phyloP scores from a whole-genome alignment of 2,113 vertebrate genomes.

The Triplophysa siluroides region DNA sequence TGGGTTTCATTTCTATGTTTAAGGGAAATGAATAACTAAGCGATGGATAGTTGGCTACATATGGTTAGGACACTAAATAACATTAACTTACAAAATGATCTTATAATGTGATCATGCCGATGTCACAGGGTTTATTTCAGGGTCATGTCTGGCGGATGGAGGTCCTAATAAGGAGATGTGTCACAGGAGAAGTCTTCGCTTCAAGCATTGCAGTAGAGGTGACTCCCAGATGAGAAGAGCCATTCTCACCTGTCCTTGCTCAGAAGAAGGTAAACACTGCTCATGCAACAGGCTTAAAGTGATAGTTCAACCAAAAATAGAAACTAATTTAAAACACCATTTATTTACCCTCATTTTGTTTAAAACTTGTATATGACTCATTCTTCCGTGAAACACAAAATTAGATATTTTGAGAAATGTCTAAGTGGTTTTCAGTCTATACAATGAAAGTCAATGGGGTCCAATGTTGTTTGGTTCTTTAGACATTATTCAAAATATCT shows the following conservation, averaged over 20 bases:
- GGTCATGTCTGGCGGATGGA: conserved; percentile 37
- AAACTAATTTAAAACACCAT: too few species aligned
- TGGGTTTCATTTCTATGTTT: conserved; percentile 6
- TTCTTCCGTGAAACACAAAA: too few species aligned
- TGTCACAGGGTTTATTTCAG: conserved; percentile 30
- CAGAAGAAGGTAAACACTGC: conserved; percentile 19
- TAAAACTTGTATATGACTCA: too few species aligned
- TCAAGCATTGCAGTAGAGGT: neutral
- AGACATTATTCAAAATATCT: too few species aligned
- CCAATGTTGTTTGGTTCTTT: too few species aligned
- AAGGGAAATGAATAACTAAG: conserved; percentile 16
- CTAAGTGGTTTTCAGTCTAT: too few species aligned
- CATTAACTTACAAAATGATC: conserved; percentile 10
- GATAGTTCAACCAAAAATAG: too few species aligned
- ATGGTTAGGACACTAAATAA: neutral
- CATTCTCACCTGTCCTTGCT: neutral
- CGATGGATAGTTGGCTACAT: conserved; percentile 1
- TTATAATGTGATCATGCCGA: conserved; percentile 23
- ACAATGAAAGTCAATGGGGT: too few species aligned
- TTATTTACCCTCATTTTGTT: too few species aligned
- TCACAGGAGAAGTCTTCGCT: conserved; percentile 4
- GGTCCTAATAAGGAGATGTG: conserved; percentile 12
- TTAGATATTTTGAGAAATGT: too few species aligned
- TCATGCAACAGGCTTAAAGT: neutral
- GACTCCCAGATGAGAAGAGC: conserved; percentile 14